Evolutionary conservation across 2,888 invertebrate species (phyloP), one percentile per base, ranked within the genome.

Genomic region (Nemapogon koenigi): DNA sequence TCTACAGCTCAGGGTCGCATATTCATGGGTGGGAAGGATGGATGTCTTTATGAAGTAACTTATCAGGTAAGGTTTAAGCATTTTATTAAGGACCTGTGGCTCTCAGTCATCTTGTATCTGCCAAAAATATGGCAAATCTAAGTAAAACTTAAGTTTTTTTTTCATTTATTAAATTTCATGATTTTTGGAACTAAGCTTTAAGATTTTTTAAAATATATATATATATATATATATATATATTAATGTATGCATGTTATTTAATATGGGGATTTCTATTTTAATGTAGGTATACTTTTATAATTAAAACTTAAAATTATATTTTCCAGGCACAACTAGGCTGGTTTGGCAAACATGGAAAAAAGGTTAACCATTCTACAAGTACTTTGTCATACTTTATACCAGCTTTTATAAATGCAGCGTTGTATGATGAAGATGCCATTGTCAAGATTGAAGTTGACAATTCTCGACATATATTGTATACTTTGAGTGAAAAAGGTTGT

Each of bases 321-420:
- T 62, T 75, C 35, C 60, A 88, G 86, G 88, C 88, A 32, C 90
- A 90, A 65, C 83, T 89, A 48, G 92, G 91, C 45, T 97, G 97
- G 97, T 94, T 97, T 69, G 93, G 94, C 14, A 91, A 94, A 65
- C 89, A 94, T 48, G 97, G 95, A 63, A 90, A 91, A 63, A 97
- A 96, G 80, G 83, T 96, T 1, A 97, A 98, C 65, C 94, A 95
- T 61, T 96, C 97, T 0, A 92, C 90, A 41, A 89, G 91, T 46
- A 81, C 90, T 3, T 72, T 97, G 16, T 94, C 95, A 28, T 94
- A 90, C 59, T 78, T 97, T 46, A 86, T 97, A 32, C 96, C 96
- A 8, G 90, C 91, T 19, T 94, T 97, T 64, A 81, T 96, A 7
- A 90, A 90, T 66, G 88, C 91, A 29, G 90, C 86, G n/a, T 82